phyloP scores from a whole-genome alignment of 1,140 invertebrate genomes.

The Euura lappo region DNA sequence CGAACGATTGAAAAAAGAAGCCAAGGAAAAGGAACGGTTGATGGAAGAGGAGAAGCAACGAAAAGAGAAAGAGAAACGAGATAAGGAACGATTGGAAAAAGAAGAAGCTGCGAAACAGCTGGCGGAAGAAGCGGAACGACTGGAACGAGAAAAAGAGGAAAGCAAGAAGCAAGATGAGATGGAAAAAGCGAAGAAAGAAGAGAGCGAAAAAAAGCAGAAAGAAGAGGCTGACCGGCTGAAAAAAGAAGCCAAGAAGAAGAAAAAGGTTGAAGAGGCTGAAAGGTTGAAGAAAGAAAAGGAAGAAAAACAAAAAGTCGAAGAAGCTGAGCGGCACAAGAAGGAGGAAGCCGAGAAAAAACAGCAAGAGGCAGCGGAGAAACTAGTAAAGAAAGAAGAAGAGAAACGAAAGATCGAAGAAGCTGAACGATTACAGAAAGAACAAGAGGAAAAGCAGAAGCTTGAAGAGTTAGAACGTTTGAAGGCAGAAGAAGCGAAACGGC shows the following conservation, averaged over 20 bases:
- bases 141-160: conserved; percentile 23
- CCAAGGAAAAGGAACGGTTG: conserved; percentile 29
- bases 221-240: conserved; percentile 31
- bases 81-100: conserved; percentile 16
- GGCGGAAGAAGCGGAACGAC: neutral
- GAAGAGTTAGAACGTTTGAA: conserved; percentile 17
- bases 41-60: conserved; percentile 22
- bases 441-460: no score
- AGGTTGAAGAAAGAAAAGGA: conserved; percentile 13
- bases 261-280: conserved; percentile 25
- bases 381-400: neutral
- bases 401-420: neutral
- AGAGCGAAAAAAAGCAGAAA: conserved; percentile 19
- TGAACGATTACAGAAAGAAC: neutral
- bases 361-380: conserved; percentile 7
- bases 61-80: conserved; percentile 16
- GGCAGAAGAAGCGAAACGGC: conserved; percentile 14
- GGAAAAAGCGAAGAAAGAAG: neutral
- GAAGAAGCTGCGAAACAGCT: conserved; percentile 25
- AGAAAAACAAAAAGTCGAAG: neutral
- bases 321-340: conserved; percentile 12
- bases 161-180: conserved; percentile 12
- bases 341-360: conserved; percentile 18
- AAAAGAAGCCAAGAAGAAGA: conserved; percentile 32
- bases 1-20: conserved; percentile 15